phyloP scores from a whole-genome alignment of 2,797 vertebrate genomes.

The Danio albolineatus region DNA sequence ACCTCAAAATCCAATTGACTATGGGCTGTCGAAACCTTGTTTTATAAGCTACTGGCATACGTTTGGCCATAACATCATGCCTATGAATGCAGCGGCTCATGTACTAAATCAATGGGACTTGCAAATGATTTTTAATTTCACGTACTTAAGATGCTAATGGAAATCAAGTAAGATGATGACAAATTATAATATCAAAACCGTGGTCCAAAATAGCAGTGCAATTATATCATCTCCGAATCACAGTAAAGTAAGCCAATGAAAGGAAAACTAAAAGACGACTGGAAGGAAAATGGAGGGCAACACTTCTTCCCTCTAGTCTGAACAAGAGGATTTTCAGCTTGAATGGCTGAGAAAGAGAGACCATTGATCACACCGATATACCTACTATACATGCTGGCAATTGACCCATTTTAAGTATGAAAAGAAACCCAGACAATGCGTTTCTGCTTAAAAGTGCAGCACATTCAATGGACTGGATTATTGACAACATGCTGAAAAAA shows the following conservation, averaged over 20 bases:
- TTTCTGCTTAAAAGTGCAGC: background rate
- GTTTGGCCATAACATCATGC: constrained; percentile 9
- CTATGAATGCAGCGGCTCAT: constrained; percentile 16
- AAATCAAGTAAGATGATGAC: background rate
- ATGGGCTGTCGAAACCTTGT: constrained; percentile 11
- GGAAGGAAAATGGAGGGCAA: background rate
- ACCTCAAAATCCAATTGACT: constrained; percentile 42
- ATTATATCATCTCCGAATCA: constrained; percentile 12
- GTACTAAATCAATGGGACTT: constrained; percentile 26
- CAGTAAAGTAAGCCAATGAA: background rate
- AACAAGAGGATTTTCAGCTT: constrained; percentile 17
- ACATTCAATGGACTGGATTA: no score
- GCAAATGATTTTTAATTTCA: constrained; percentile 7
- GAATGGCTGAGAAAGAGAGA: background rate
- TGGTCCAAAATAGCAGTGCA: background rate
- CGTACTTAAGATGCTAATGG: constrained; percentile 4
- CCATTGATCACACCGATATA: background rate
- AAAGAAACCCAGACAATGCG: background rate
- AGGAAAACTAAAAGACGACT: background rate
- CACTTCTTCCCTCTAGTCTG: background rate
- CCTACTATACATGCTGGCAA: constrained; percentile 13
- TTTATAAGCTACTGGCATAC: constrained; percentile 25
- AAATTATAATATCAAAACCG: background rate
- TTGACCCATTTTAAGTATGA: background rate
- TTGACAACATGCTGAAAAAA: background rate